Evolutionary conservation across 2,797 vertebrate species (phyloP).

Genomic region (Cossypha dichroa): DNA sequence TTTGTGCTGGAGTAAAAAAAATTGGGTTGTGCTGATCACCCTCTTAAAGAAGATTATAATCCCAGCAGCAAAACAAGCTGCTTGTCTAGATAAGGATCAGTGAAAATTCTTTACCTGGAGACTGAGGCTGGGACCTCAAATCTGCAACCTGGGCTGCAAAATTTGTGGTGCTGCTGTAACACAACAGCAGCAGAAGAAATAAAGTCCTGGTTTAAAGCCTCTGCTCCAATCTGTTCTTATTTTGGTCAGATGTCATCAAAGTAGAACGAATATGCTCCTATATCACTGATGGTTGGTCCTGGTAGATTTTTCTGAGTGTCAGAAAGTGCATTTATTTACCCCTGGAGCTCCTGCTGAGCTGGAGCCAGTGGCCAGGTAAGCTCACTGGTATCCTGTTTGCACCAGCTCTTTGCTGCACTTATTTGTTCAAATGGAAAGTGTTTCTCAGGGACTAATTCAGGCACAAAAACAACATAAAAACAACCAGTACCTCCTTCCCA

Average conservation of each 20-base stretch:
- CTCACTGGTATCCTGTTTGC: constrained; percentile 79
- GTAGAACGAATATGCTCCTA: constrained; percentile 64
- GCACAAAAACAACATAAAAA: neutral
- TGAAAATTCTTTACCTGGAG: constrained; percentile 23
- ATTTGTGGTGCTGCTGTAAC: neutral
- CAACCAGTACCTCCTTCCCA: neutral
- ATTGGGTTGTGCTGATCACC: constrained; percentile 11
- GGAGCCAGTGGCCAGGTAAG: constrained; percentile 82
- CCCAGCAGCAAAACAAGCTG: constrained; percentile 46
- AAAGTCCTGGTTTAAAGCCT: neutral
- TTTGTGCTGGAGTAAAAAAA: constrained; percentile 34
- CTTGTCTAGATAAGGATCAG: constrained; percentile 45
- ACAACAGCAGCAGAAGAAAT: neutral
- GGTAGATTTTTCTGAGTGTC: constrained; percentile 81
- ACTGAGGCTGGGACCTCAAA: neutral
- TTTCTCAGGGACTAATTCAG: constrained; percentile 76
- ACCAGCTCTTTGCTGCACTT: constrained; percentile 75
- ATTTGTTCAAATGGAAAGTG: constrained; percentile 81
- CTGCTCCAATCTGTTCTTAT: neutral
- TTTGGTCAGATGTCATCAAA: neutral
- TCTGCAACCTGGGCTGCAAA: neutral
- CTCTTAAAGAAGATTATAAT: constrained; percentile 43
- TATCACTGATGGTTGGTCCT: constrained; percentile 69
- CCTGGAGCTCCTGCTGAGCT: constrained; percentile 81
- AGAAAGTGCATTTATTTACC: constrained; percentile 79